Percentiles rank a stretch among this genome's conserved stretches.
phyloP scores from a whole-genome alignment of 1,140 invertebrate genomes.

The Scylla paramamosain region DNA sequence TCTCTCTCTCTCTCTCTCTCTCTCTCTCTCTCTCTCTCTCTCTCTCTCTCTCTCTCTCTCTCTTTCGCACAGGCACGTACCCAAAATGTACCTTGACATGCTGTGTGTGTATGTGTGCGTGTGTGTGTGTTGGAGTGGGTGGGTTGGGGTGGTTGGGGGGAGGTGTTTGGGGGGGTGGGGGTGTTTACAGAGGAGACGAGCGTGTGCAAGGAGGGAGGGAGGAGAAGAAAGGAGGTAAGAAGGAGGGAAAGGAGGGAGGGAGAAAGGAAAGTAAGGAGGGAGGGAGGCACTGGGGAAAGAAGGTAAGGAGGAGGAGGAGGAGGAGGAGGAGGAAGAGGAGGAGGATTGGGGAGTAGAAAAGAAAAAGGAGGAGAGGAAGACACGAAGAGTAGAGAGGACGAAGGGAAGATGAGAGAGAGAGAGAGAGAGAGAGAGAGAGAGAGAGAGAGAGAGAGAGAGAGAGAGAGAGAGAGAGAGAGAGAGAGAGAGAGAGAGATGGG shows the following conservation, averaged over 20 bases:
- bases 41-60: constrained; percentile 17
- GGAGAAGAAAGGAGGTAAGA: background rate
- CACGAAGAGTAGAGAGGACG: background rate
- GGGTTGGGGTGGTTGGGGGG: background rate
- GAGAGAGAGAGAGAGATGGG: no score
- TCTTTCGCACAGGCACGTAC: background rate
- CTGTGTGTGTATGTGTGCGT: background rate
- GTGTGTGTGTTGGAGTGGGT: no score
- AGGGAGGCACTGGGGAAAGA: background rate
- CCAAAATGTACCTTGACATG: background rate
- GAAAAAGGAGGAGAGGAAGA: constrained; percentile 5
- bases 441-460: background rate
- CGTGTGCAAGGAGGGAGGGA: background rate
- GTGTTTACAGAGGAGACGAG: no score
- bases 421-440: background rate
- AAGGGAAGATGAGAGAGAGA: background rate
- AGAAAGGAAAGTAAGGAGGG: background rate
- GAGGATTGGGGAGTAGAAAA: background rate
- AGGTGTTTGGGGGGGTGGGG: background rate
- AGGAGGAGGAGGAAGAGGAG: background rate
- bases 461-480: constrained; percentile 3
- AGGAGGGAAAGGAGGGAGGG: background rate
- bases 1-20: background rate
- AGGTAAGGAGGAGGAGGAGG: background rate
- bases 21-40: constrained; percentile 6